Evolutionary conservation across 2,888 invertebrate species (phyloP).

Genomic region (Hofmannophila pseudospretella): DNA sequence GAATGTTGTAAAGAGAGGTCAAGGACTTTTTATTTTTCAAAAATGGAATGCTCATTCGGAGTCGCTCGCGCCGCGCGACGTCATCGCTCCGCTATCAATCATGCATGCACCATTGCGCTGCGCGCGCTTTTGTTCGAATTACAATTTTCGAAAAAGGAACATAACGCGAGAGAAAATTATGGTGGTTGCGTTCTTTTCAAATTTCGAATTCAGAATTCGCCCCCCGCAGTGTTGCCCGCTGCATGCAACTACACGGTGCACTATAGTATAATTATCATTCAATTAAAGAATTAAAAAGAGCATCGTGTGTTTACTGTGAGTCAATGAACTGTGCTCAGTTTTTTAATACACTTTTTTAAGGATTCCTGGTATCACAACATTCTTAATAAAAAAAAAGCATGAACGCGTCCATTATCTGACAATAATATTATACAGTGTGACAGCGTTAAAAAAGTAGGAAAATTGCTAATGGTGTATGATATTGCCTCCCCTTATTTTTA

Average conservation of each 20-base stretch:
- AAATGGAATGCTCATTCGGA: constrained; percentile 52
- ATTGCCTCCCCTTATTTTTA: constrained; percentile 75
- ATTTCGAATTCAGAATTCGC: constrained; percentile 43
- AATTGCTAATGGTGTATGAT: constrained; percentile 80
- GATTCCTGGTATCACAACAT: not conserved
- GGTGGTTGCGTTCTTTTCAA: constrained; percentile 63
- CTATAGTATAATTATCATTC: constrained; percentile 51
- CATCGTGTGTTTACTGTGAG: constrained; percentile 26
- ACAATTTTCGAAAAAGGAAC: constrained; percentile 72
- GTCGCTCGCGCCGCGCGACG: constrained; percentile 41
- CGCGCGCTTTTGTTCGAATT: constrained; percentile 72
- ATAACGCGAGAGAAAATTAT: constrained; percentile 60
- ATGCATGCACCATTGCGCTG: constrained; percentile 73
- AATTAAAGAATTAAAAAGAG: constrained; percentile 58
- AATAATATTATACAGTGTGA: constrained; percentile 63
- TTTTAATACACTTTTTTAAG: constrained; percentile 2
- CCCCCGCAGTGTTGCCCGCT: constrained; percentile 51
- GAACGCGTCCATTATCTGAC: constrained; percentile 17
- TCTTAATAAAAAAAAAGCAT: not conserved
- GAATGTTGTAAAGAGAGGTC: constrained; percentile 41
- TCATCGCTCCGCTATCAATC: constrained; percentile 72
- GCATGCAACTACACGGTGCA: constrained; percentile 30
- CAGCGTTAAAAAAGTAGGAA: constrained; percentile 76
- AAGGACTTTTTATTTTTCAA: constrained; percentile 58
- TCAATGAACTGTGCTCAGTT: not conserved